Base-by-base conservation (phyloP, 2,797 vertebrate genomes). In the Sibirionetta formosa region DNA sequence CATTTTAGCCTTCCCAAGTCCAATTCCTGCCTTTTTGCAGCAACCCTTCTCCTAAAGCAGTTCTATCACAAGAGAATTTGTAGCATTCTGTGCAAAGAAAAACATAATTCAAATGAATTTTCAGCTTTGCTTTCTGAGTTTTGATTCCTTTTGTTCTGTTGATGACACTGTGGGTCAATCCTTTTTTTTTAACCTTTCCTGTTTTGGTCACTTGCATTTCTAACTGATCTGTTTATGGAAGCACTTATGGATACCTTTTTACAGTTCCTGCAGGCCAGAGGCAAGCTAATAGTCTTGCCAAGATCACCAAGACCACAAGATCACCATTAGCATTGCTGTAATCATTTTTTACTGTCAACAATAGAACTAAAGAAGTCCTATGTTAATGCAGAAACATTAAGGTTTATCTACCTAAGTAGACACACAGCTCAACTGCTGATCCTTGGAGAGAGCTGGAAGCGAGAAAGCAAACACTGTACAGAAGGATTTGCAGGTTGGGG, bases 111-210 rank as follows among this genome's bases (percentile, higher is more conserved):
- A 31, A 73, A 35, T n/a, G 50, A 48, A 48, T 14, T 70, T 2
- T 29, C 26, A 60, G 33, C 20, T 63, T 42, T 80, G 54, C 42
- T 58, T 15, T 12, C 29, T 0, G 14, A 40, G 26, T 11, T 22
- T 2, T 0, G 27, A 68, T 38, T 46, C 46, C 14, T 76, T 81
- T 16, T 53, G 4, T 11, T 72, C n/a, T 73, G 8, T 11, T 57
- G 44, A 42, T 0, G 0, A 60, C 72, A 33, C 29, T 19, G 12
- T 14, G 40, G 26, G 46, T 75, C 1, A 0, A 81, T 31, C 53
- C 57, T 18, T 75, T 88, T 40, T 38, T 40, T 53, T 20, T 71
- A 54, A 29, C 40, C 38, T 23, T 42, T 29, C 24, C 72, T 58
- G 26, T 29, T 83, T 63, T 63, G 53, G 57, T 27, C 42, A 46